Percentiles rank a stretch among this genome's conserved stretches.
Evolutionary conservation across 1,140 invertebrate genomes (phyloP).

Genomic region (Eumeta japonica): DNA sequence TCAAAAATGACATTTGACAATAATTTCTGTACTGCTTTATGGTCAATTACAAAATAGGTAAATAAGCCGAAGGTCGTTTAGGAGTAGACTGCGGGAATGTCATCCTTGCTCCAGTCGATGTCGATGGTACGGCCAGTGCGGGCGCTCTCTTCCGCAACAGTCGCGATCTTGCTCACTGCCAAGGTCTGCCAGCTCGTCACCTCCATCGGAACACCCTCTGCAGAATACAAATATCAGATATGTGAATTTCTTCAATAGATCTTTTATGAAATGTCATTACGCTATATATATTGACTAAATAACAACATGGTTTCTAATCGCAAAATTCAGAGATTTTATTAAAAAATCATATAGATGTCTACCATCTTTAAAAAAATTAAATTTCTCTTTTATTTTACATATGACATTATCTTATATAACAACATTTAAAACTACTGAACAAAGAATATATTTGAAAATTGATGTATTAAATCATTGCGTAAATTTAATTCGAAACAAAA

Average conservation of each 20-base stretch:
- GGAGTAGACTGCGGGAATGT: slow-evolving; percentile 27
- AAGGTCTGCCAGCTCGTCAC: slow-evolving; percentile 56
- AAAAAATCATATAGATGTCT: neutral
- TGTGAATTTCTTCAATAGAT: too few relatives aligned
- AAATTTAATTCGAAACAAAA: too few relatives aligned
- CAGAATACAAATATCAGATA: slow-evolving; percentile 10
- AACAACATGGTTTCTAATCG: neutral
- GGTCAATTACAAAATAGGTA: too few relatives aligned
- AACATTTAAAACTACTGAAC: too few relatives aligned
- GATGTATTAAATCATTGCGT: too few relatives aligned
- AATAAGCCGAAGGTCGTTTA: slow-evolving; percentile 13
- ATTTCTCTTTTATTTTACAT: too few relatives aligned
- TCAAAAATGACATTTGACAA: too few relatives aligned
- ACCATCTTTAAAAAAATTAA: too few relatives aligned
- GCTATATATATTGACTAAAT: neutral
- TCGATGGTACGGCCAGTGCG: slow-evolving; percentile 51
- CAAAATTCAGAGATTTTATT: neutral
- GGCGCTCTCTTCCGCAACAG: slow-evolving; percentile 59
- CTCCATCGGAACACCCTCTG: slow-evolving; percentile 40
- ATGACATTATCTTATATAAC: too few relatives aligned
- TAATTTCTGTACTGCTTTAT: too few relatives aligned
- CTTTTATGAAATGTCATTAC: neutral
- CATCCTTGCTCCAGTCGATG: slow-evolving; percentile 43
- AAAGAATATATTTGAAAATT: too few relatives aligned
- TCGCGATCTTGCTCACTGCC: slow-evolving; percentile 59